Evolutionary conservation across 2,888 invertebrate species (phyloP).

Genomic region (Syritta pipiens): DNA sequence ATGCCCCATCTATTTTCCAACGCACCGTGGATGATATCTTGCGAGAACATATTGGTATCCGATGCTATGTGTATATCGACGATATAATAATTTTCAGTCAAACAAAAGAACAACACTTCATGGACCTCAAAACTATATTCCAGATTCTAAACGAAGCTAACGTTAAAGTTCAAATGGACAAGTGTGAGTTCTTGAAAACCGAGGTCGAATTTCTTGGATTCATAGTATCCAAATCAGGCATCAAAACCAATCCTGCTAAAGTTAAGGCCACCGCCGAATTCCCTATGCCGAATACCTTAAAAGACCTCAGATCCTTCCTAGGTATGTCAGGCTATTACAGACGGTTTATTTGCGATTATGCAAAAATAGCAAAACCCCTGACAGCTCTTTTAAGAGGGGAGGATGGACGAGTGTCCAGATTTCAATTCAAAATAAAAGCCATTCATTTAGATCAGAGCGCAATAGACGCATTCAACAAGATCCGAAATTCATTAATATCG

Average conservation of each 20-base stretch:
- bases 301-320: constrained; percentile 28
- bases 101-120: no score
- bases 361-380: constrained; percentile 34
- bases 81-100: not conserved
- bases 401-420: constrained; percentile 26
- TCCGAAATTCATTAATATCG: constrained; percentile 10
- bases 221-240: not conserved
- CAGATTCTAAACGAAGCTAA: not conserved
- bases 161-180: not conserved
- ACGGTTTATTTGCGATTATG: constrained; percentile 29
- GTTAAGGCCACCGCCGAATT: constrained; percentile 24
- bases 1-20: not conserved
- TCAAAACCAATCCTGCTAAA: not conserved
- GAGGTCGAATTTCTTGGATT: constrained; percentile 28
- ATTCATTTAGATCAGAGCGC: constrained; percentile 8
- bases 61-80: not conserved
- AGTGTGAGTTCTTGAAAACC: constrained; percentile 15
- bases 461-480: constrained; percentile 19
- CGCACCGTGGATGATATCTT: not conserved
- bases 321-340: constrained; percentile 41
- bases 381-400: constrained; percentile 42
- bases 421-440: constrained; percentile 8
- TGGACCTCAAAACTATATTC: not conserved
- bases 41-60: not conserved
- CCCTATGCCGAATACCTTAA: constrained; percentile 16